These are phyloP conservation scores for Hemibates koningsi DNA, from an alignment of 2,113 vertebrate species.

Conservation along the genomic window DNA sequence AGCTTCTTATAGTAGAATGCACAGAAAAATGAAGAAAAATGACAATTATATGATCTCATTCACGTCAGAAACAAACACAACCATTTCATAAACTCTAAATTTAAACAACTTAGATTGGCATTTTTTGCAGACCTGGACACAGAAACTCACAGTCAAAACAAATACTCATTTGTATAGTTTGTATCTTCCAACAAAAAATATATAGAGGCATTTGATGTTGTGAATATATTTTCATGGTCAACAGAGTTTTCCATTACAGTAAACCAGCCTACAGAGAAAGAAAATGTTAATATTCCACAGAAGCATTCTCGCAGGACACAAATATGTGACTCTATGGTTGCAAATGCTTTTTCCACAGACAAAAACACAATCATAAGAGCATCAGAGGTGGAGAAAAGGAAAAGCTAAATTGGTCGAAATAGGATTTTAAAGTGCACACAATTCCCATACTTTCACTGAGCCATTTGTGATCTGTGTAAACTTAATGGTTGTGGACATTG, in stretches of 20 bases:
- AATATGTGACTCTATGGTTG: background rate
- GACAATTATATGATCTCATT: background rate
- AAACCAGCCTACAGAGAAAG: background rate
- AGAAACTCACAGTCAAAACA: background rate
- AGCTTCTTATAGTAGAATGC: background rate
- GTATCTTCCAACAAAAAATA: background rate
- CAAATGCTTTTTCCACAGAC: constrained; percentile 10
- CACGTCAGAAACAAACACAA: background rate
- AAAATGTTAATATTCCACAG: background rate
- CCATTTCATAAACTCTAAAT: background rate
- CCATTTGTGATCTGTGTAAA: constrained; percentile 43
- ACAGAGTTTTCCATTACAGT: background rate
- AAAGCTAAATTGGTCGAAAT: constrained; percentile 30
- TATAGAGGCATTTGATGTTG: background rate
- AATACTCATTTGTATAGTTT: background rate
- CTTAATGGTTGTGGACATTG: constrained; percentile 39
- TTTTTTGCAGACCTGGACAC: background rate
- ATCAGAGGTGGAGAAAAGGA: background rate
- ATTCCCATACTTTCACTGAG: constrained; percentile 19
- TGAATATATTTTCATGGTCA: background rate
- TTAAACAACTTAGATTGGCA: background rate
- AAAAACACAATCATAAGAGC: constrained; percentile 15
- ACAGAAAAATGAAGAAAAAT: background rate
- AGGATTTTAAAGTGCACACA: constrained; percentile 40
- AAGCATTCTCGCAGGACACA: background rate